A percentile compares a stretch with the other conserved stretches of the same genome.
Evolutionary conservation across 1,140 invertebrate species (phyloP).

Genomic region (Aphelinus atriplicis): DNA sequence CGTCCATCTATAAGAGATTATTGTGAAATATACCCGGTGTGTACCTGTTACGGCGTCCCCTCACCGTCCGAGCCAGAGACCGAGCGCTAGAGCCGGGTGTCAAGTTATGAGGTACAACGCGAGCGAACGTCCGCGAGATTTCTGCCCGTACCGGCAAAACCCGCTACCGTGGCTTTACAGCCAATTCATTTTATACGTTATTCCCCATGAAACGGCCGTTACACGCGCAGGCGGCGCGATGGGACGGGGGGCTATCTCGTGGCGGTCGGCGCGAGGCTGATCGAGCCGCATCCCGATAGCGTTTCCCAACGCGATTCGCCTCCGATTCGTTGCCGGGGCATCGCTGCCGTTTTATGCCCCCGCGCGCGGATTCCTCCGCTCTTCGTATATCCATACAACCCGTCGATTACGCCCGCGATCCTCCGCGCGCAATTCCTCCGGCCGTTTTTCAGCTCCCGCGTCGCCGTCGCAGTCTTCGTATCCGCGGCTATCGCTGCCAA

Average conservation of each 20-base stretch:
- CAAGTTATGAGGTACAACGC: constrained; percentile 50
- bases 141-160: constrained; percentile 37
- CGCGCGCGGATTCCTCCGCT: neutral
- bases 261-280: neutral
- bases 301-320: neutral
- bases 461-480: too few species aligned
- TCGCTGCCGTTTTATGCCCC: neutral
- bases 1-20: constrained; percentile 49
- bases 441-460: too few species aligned
- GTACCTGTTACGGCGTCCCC: constrained; percentile 43
- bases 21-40: constrained; percentile 43
- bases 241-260: neutral
- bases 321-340: neutral
- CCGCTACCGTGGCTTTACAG: constrained; percentile 50
- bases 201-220: constrained; percentile 51
- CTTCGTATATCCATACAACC: neutral
- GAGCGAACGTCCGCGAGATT: constrained; percentile 44
- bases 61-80: neutral
- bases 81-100: constrained; percentile 40
- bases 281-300: constrained; percentile 5
- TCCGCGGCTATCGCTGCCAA: too few species aligned
- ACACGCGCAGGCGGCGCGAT: constrained; percentile 33
- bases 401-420: too few species aligned
- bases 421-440: too few species aligned
- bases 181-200: constrained; percentile 58